Conservation (phyloP, 2,888 invertebrate genomes). For the Druceiella hillmani region DNA sequence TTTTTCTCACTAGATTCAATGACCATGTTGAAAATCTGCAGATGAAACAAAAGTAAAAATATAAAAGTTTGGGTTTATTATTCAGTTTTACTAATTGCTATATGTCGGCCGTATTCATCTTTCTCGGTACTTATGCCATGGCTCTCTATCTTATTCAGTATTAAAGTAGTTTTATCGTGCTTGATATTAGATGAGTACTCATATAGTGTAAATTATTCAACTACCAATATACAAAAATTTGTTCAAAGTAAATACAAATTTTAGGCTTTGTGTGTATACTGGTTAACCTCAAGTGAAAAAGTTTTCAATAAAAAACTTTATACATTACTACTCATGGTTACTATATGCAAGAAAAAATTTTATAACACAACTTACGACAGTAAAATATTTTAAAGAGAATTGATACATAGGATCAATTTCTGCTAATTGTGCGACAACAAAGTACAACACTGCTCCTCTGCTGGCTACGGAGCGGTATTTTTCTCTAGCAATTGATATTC, state of each 20-base stretch:
- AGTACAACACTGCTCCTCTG: slow-evolving; percentile 85
- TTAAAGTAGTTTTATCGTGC: no score
- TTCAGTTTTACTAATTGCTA: neutral
- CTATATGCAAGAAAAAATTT: slow-evolving; percentile 1
- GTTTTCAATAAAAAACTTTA: no score
- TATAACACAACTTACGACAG: slow-evolving; percentile 42
- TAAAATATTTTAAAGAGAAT: slow-evolving; percentile 88
- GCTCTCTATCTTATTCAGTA: no score
- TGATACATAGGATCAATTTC: slow-evolving; percentile 97
- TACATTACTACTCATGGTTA: no score
- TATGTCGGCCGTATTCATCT: no score
- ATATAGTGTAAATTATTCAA: no score
- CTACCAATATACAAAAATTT: no score
- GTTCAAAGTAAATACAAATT: no score
- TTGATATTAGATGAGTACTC: no score
- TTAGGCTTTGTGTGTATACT: neutral
- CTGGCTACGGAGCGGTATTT: slow-evolving; percentile 81
- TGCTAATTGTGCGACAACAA: slow-evolving; percentile 82
- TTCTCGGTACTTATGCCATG: no score
- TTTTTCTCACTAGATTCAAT: slow-evolving; percentile 70
- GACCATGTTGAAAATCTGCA: slow-evolving; percentile 74
- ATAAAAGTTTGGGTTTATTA: no score
- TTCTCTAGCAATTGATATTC: slow-evolving; percentile 79
- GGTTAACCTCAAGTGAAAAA: neutral
- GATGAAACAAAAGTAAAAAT: no score